Percentiles rank a stretch among this genome's conserved stretches.
phyloP scores from a whole-genome alignment of 2,797 vertebrate species.

The Eulemur albifrons region DNA sequence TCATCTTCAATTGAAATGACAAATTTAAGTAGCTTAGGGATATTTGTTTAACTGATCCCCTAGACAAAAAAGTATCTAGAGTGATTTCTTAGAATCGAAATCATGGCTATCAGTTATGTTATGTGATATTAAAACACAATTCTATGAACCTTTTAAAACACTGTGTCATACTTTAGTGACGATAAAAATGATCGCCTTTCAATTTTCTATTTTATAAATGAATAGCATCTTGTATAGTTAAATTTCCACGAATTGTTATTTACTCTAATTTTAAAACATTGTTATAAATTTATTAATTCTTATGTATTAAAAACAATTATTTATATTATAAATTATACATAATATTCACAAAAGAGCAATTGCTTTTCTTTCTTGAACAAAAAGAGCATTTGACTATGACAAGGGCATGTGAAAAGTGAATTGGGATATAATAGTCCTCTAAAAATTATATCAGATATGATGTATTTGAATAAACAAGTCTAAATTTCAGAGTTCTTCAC shows the following conservation, averaged over 20 bases:
- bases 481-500: not conserved
- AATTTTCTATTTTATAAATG: not conserved
- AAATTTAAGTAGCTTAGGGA: not conserved
- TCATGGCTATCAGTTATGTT: not conserved
- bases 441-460: not conserved
- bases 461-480: not conserved
- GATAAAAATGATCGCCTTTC: not conserved
- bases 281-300: not conserved
- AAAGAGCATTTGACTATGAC: not conserved
- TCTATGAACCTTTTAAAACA: not conserved
- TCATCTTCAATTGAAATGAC: not conserved
- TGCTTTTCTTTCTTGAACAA: not conserved
- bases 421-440: not conserved
- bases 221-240: not conserved
- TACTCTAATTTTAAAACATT: not conserved
- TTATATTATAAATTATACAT: not conserved
- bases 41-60: conserved; percentile 10
- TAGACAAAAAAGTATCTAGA: not conserved
- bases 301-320: not conserved
- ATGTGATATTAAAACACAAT: not conserved
- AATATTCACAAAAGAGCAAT: not conserved
- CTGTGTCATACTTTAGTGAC: not conserved
- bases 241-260: not conserved
- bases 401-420: not conserved
- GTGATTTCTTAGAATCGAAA: not conserved